Base-by-base conservation (phyloP, 2,888 invertebrate genomes). In the Parnassius mnemosyne region DNA sequence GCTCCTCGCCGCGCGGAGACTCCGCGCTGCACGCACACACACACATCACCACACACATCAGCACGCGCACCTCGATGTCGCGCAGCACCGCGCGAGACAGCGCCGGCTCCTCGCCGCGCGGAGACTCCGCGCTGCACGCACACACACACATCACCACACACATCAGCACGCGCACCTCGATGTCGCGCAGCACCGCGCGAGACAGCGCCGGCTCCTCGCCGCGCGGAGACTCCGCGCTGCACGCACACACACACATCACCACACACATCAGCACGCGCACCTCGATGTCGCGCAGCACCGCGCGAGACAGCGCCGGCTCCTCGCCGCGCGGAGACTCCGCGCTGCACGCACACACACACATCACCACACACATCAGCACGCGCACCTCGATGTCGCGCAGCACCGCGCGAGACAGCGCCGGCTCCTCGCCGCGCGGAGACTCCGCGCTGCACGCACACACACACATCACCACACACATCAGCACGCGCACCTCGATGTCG, bases 311-410 rank as follows among this genome's bases (percentile, higher is more conserved):
- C 77, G 79, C 63, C 61, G 75, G 78, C 77, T 88, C 89, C 66
- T 84, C 84, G 55, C 75, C 61, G 53, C 64, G 65, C 52, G 58
- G 53, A 41, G 57, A 61, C 57, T 51, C 65, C 10, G 49, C 47
- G 47, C 61, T 52, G 16, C 50, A 43, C 43, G 25, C 41, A 25
- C 7, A 5, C 25, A 25, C 7, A 25, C 41, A 34, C 56, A 10
- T 16, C 11, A 5, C n/a, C n/a, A n/a, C n/a, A n/a, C n/a, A n/a
- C n/a, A n/a, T n/a, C 90, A 99, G 94, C 59, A 97, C 97, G 89
- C 97, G 97, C 70, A 98, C 94, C 92, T 99, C 99, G 74, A 99
- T 97, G 84, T 99, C 98, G 34, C 99, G 93, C 63, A 97, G 85
- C 75, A 95, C 94, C 69, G 93, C 93, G 53, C 97, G 94, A 72